Base-by-base conservation (phyloP, 2,797 vertebrate genomes). In the Spinus pinus region DNA sequence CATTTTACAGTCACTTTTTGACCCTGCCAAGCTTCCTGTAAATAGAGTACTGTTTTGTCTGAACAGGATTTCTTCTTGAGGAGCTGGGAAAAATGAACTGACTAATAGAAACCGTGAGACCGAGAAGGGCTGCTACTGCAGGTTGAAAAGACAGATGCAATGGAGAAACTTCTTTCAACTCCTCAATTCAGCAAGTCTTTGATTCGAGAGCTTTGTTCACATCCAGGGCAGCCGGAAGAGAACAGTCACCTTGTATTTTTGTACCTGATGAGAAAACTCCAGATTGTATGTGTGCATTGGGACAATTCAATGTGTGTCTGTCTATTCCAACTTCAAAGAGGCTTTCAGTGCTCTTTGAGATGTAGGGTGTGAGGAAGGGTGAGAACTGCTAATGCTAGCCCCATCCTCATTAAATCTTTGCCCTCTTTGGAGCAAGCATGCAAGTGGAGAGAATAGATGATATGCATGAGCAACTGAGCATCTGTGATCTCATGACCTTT, bases 401-500 rank as follows among this genome's bases (percentile, higher is more conserved):
- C 77, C 75, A 73, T 87, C 81, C 69, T 88, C 83, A 94, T 91
- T 77, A 92, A 96, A 93, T 93, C 87, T 88, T 85, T 90, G 92
- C 69, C 81, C 95, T 95, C 77, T 83, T 46, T 0, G 10, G 86
- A 94, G 93, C 75, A 94, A 71, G 88, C 78, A 95, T 88, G 94
- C 74, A 74, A 80, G 81, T 12, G 61, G 57, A 93, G 85, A 94
- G 94, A 95, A 97, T 80, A 69, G 91, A 95, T 67, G 96, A 95
- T 90, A 93, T 71, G 95, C 85, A 96, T 96, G 95, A 96, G 90
- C 84, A 95, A 91, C 96, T 96, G 94, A 94, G 86, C 86, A 92
- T 82, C 81, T 88, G 78, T 62, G 93, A 94, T 88, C 81, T 93
- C 94, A 82, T 95, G 95, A 96, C 92, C 93, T 93, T 66, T 93